Conservation (phyloP, 2,113 vertebrate species). For the Ceratotherium simum region DNA sequence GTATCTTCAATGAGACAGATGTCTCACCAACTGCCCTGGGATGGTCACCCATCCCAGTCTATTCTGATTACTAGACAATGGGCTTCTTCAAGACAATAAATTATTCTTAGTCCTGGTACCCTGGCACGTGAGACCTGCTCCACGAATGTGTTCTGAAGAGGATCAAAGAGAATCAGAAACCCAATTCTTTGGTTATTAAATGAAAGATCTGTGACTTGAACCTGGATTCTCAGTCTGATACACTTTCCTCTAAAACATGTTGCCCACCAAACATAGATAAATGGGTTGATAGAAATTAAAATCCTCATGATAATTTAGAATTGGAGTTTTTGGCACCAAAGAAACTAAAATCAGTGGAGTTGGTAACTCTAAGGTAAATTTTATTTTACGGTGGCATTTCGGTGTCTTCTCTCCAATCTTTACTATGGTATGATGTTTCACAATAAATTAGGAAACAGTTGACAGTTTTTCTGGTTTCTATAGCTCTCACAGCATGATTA, state of each 20-base stretch:
- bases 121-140: accelerated
- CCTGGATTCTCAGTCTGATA: neutral
- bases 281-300: neutral
- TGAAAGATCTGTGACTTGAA: neutral
- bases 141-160: neutral
- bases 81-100: neutral
- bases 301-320: neutral
- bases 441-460: neutral
- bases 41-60: neutral
- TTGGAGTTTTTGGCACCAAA: neutral
- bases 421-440: neutral
- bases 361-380: neutral
- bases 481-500: neutral
- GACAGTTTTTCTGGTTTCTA: neutral
- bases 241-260: neutral
- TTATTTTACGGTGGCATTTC: neutral
- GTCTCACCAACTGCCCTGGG: neutral
- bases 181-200: neutral
- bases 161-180: neutral
- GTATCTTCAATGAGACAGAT: neutral
- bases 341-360: neutral
- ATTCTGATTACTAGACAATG: accelerated
- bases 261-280: neutral
- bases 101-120: neutral
- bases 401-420: neutral